These are phyloP conservation scores for Dryobota labecula DNA, from an alignment of 2,888 invertebrate genomes.

Conservation along the genomic window DNA sequence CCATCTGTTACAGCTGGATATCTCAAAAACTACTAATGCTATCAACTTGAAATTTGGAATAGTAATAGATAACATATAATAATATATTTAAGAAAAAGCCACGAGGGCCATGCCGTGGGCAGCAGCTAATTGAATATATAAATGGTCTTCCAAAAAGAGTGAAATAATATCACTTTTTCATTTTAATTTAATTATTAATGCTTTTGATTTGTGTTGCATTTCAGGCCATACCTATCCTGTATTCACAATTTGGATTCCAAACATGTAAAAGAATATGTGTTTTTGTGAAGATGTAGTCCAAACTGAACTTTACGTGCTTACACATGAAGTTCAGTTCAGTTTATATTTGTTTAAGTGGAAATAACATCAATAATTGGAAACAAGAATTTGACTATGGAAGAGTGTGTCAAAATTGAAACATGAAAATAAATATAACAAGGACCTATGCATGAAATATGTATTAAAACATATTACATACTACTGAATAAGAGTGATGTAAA, in stretches of 20 bases:
- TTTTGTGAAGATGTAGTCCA: background rate
- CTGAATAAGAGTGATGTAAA: background rate
- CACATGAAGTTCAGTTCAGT: background rate
- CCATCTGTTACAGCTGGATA: no score
- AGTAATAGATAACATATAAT: no score
- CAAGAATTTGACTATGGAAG: background rate
- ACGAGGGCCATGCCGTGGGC: no score
- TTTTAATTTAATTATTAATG: background rate
- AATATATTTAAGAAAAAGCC: no score
- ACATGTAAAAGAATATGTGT: background rate
- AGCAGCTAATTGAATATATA: constrained; percentile 1
- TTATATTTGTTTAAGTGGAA: background rate
- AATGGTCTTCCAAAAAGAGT: background rate
- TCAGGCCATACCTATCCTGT: background rate
- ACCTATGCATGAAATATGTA: background rate
- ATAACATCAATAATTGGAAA: no score
- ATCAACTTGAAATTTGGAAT: no score
- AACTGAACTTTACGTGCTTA: background rate
- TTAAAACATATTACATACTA: background rate
- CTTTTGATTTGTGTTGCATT: background rate
- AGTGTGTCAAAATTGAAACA: constrained; percentile 2
- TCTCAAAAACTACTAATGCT: no score
- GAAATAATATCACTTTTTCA: background rate
- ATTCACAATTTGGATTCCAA: background rate
- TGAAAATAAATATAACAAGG: background rate